Conservation (phyloP, 2,797 vertebrate species). For the Synaphobranchus kaupii region DNA sequence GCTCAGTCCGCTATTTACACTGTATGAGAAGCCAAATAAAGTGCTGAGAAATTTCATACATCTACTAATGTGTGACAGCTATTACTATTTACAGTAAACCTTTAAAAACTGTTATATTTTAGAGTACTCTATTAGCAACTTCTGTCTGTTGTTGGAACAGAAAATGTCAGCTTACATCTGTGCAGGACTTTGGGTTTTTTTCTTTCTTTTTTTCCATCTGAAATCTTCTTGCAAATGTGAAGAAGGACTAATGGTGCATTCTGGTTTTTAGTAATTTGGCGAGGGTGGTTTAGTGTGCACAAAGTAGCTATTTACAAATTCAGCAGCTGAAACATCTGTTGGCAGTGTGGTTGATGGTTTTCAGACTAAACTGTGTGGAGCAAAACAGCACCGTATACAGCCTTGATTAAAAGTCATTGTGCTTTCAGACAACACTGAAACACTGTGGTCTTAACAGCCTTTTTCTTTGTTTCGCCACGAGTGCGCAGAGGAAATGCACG, state of each 20-base stretch:
- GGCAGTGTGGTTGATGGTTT: not conserved
- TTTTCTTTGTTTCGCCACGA: not conserved
- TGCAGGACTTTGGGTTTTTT: no score
- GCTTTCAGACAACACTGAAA: not conserved
- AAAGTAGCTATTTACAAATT: not conserved
- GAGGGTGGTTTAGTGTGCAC: not conserved
- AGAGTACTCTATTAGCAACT: no score
- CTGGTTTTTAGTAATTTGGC: not conserved
- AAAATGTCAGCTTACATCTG: no score
- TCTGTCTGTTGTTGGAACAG: no score
- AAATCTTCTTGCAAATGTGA: not conserved
- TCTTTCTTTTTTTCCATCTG: no score
- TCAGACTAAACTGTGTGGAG: not conserved
- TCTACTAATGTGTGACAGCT: no score
- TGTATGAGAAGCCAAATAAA: no score
- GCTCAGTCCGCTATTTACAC: no score
- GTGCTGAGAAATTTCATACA: no score
- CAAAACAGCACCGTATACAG: not conserved
- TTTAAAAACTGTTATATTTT: no score
- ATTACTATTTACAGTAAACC: no score
- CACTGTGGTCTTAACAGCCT: not conserved
- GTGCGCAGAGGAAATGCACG: not conserved
- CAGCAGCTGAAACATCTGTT: not conserved
- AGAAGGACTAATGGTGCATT: not conserved
- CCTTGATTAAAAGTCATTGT: conserved; percentile 5